Base-by-base conservation (phyloP, 1,140 invertebrate species). In the Drosophila lini region DNA sequence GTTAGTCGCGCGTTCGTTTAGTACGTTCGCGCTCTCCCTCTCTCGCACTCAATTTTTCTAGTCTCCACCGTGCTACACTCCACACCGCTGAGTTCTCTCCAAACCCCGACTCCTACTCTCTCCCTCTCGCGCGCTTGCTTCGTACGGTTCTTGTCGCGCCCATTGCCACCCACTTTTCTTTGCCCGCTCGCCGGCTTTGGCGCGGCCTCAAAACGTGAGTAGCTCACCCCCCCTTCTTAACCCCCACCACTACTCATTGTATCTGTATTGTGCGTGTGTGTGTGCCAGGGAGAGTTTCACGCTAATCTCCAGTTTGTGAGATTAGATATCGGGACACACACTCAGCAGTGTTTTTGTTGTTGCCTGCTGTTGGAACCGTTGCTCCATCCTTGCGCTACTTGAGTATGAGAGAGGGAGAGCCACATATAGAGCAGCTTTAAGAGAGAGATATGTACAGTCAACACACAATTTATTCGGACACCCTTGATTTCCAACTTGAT, bases 261-360 rank as follows among this genome's bases (percentile, higher is more conserved):
- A 13, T 15, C 3, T 38, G 38, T 42, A 9, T n/a, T 28, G 7
- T 44, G 41, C 36, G 38, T 40, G 28, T 57, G 53, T 63, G 40
- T 58, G 44, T 53, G 67, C 58, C 56, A 52, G 48, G 42, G 34
- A 75, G 48, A 73, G 60, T 63, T 68, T 52, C 67, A 74, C 56
- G 60, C 60, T 89, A 89, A 89, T 89, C 80, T 89, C 53, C 57
- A 70, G 63, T 76, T 80, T 55, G 38, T 58, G 38, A 83, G 84
- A 89, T 89, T 76, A 89, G 84, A 89, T 89, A 89, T 78, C 44
- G 44, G 53, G 53, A 42, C 61, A 31, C 61, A 31, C 22, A 50
- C 41, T 31, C 31, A 32, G 34, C n/a, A 22, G 22, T 3, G 13
- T 61, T 16, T 36, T 16, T 60, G 45, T 47, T 38, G 25, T 36